Conservation (phyloP, 2,113 vertebrate genomes). For the Acanthochromis polyacanthus region DNA sequence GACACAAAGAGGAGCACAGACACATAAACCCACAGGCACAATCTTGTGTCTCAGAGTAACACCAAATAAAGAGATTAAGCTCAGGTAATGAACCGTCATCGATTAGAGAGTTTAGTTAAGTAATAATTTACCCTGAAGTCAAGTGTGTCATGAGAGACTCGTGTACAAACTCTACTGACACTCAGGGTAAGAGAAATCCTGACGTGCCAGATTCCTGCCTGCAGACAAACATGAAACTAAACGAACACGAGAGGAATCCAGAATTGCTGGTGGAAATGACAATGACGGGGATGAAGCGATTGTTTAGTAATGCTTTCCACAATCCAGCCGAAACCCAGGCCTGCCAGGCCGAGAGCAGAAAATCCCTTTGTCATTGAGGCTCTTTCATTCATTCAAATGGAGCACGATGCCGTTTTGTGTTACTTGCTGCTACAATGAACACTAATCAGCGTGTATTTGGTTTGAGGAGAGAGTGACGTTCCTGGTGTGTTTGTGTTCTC, state of each 20-base stretch:
- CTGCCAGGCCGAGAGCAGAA: slow-evolving; percentile 26
- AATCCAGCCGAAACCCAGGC: slow-evolving; percentile 54
- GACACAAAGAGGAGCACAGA: neutral
- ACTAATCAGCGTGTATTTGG: slow-evolving; percentile 2
- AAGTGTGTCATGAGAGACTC: neutral
- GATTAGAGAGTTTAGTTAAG: neutral
- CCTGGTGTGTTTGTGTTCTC: neutral
- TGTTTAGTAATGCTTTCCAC: slow-evolving; percentile 44
- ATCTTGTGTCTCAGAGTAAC: neutral
- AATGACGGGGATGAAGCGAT: slow-evolving; percentile 56
- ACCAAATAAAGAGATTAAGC: neutral
- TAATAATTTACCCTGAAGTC: neutral
- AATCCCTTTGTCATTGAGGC: slow-evolving; percentile 49
- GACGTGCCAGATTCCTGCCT: slow-evolving; percentile 73
- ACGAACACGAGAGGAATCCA: slow-evolving; percentile 65
- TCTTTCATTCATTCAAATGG: slow-evolving; percentile 42
- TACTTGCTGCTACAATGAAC: slow-evolving; percentile 15
- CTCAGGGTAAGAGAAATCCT: slow-evolving; percentile 57
- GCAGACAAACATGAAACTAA: slow-evolving; percentile 55
- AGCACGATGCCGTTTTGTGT: slow-evolving; percentile 5
- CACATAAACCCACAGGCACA: slow-evolving; percentile 1
- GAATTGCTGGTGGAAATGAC: slow-evolving; percentile 42
- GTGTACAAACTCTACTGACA: neutral
- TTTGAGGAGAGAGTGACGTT: neutral
- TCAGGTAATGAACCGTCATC: neutral